These are phyloP conservation scores for Forbesichthys papilliferus DNA, from an alignment of 2,113 vertebrate genomes.

Conservation along the genomic window DNA sequence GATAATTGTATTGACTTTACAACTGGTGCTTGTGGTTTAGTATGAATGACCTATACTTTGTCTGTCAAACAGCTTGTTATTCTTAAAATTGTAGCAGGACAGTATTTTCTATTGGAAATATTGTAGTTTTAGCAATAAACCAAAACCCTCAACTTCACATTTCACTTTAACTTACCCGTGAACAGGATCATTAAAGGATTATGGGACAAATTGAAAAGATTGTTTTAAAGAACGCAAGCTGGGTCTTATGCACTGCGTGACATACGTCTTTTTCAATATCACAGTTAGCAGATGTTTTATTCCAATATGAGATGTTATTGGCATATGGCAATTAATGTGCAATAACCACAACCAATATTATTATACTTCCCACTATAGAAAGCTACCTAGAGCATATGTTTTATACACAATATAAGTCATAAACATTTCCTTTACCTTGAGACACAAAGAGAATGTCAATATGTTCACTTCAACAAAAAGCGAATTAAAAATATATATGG, in stretches of 20 bases:
- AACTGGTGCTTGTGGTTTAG: slow-evolving; percentile 72
- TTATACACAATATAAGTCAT: neutral
- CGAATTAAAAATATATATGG: slow-evolving; percentile 26
- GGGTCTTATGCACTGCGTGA: slow-evolving; percentile 51
- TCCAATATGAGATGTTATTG: neutral
- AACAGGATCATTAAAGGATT: neutral
- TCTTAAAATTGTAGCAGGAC: slow-evolving; percentile 75
- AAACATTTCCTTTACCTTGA: slow-evolving; percentile 28
- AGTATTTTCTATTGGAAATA: slow-evolving; percentile 67
- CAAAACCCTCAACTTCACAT: slow-evolving; percentile 52
- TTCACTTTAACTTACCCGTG: slow-evolving; percentile 5
- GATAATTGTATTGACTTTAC: slow-evolving; percentile 65
- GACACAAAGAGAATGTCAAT: slow-evolving; percentile 64
- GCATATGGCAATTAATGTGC: slow-evolving; percentile 43
- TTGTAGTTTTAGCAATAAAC: slow-evolving; percentile 81
- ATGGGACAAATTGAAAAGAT: neutral
- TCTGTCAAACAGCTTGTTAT: slow-evolving; percentile 53
- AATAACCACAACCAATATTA: slow-evolving; percentile 41
- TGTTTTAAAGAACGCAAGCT: slow-evolving; percentile 22
- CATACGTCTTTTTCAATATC: slow-evolving; percentile 53
- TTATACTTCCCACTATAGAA: slow-evolving; percentile 25
- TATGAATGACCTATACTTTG: slow-evolving; percentile 57
- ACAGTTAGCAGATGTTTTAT: neutral
- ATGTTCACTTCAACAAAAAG: slow-evolving; percentile 33
- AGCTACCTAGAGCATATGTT: slow-evolving; percentile 30